These are phyloP conservation scores for Alligator sinensis DNA, from an alignment of 2,113 vertebrate species.

Conservation along the genomic window DNA sequence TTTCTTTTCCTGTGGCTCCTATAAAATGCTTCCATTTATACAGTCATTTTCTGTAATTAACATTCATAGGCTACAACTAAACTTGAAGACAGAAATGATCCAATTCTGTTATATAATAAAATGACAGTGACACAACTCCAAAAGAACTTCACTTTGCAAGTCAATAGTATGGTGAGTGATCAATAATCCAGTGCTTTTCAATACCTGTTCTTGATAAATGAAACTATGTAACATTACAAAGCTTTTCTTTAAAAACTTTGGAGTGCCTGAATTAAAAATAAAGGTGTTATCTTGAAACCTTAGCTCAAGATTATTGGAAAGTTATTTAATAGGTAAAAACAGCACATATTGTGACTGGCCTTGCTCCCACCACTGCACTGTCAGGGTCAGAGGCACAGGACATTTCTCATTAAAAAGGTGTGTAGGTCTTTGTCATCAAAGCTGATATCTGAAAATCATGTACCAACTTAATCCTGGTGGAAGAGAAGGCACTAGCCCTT, in stretches of 20 bases:
- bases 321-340: neutral
- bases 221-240: neutral
- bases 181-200: neutral
- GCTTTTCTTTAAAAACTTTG: neutral
- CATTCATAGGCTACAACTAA: conserved; percentile 87
- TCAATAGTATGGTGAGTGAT: conserved; percentile 81
- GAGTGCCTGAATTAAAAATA: neutral
- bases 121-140: conserved; percentile 88
- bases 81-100: conserved; percentile 92
- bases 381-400: neutral
- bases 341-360: neutral
- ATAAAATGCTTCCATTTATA: neutral
- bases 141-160: conserved; percentile 87
- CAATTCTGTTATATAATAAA: conserved; percentile 92
- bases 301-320: neutral
- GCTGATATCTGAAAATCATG: no score
- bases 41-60: neutral
- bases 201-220: neutral
- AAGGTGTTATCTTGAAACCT: neutral
- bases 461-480: no score
- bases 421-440: no score
- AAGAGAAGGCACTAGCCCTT: no score
- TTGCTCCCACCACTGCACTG: neutral
- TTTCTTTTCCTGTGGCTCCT: neutral
- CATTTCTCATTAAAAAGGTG: neutral